Percentiles rank a stretch among this genome's conserved stretches.
These are phyloP conservation scores for Ammodytes dubius DNA, from an alignment of 2,113 vertebrate species.

Conservation along the genomic window DNA sequence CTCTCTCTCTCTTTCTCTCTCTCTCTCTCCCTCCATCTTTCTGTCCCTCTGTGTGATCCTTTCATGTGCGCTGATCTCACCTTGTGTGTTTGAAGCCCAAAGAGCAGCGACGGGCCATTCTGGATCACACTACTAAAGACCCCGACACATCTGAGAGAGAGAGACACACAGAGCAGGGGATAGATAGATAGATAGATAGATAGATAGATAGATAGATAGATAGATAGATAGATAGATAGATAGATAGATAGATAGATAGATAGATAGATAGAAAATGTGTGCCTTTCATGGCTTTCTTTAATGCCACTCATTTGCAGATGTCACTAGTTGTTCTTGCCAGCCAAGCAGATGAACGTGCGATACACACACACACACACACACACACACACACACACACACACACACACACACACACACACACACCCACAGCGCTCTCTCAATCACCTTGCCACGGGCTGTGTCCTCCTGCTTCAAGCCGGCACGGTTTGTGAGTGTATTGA, in stretches of 20 bases:
- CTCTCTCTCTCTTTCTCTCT: constrained; percentile 19
- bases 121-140: constrained; percentile 68
- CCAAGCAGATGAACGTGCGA: constrained; percentile 2
- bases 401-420: constrained; percentile 46
- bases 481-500: constrained; percentile 72
- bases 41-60: constrained; percentile 59
- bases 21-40: constrained; percentile 41
- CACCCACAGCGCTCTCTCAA: constrained; percentile 54
- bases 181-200: background rate
- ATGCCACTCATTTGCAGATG: constrained; percentile 70
- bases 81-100: constrained; percentile 71
- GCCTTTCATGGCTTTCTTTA: constrained; percentile 63
- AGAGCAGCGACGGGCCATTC: constrained; percentile 63
- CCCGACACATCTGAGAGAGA: constrained; percentile 50
- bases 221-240: background rate
- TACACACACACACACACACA: constrained; percentile 41
- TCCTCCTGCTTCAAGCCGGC: constrained; percentile 74
- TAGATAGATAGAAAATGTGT: constrained; percentile 8
- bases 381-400: constrained; percentile 51
- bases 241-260: constrained; percentile 3
- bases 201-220: background rate
- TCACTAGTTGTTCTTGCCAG: constrained; percentile 67
- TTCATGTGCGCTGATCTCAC: constrained; percentile 70
- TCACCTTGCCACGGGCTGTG: constrained; percentile 83
- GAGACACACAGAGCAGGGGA: background rate